Base-by-base conservation (phyloP, 1,140 invertebrate genomes). In the Pollicipes pollicipes region DNA sequence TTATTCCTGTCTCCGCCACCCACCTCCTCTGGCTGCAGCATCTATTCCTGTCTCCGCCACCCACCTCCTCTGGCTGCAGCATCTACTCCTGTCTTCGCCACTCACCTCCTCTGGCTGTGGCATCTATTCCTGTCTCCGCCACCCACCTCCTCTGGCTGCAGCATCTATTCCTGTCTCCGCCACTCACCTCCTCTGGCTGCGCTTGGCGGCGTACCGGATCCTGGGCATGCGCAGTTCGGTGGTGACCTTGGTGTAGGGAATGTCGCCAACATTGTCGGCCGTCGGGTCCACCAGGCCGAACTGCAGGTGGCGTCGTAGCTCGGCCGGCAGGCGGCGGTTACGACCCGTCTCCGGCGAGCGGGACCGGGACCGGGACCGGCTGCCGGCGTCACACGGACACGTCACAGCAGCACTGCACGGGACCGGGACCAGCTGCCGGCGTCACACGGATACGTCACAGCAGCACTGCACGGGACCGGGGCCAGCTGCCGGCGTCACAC, bases 191-290 rank as follows among this genome's bases (percentile, higher is more conserved):
- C 24, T 58, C 45, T 58, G 45, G 45, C 45, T 66, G 64, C 64
- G 64, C 26, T 66, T 66, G 64, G 64, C 64, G n/a, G 64, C 64
- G 64, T 66, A 66, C 3, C 28, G 3, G 64, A 66, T 66, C 24
- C 64, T 21, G 6, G 64, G 27, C 64, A 66, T 21, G n/a, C 27
- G 3, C 1, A 21, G 45, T 24, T 58, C 45, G 45, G 45, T 77
- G 76, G 37, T 82, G 3, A 96, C 90, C 70, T 93, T 90, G 3
- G 90, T 93, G 79, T 95, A 97, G 3, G 93, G 90, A 75, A 96
- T 96, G 79, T 96, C 90, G 74, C 87, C 71, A 8, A 24, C 28
- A 3, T 69, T 69, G 45, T 58, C 45, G 45, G 45, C 45, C 45
- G 45, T 10, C 45, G 45, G 93, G 74, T 95, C 92, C 68, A 96